These are phyloP conservation scores for Cataglyphis cursor DNA, from an alignment of 2,888 invertebrate genomes.

Conservation along the genomic window DNA sequence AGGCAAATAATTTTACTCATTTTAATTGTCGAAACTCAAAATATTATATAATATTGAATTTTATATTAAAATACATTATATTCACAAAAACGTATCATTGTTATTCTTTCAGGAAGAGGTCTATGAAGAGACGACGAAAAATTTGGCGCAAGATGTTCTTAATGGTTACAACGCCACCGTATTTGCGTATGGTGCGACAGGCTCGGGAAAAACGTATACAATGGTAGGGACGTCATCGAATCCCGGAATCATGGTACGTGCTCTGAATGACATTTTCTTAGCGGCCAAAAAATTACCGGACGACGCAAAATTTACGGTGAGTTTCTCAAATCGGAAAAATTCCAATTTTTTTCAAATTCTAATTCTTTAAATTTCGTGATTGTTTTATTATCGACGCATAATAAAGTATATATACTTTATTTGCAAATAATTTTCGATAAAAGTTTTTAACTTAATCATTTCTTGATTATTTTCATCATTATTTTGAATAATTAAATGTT, in stretches of 20 bases:
- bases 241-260: slow-evolving; percentile 95
- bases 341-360: not conserved
- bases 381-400: not conserved
- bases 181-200: slow-evolving; percentile 98
- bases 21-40: not conserved
- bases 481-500: not conserved
- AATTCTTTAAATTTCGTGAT: not conserved
- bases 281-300: slow-evolving; percentile 85
- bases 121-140: slow-evolving; percentile 94
- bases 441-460: not conserved
- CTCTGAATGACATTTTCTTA: slow-evolving; percentile 94
- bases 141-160: slow-evolving; percentile 94
- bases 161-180: slow-evolving; percentile 97
- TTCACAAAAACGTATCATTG: not conserved
- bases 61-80: not conserved
- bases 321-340: not conserved
- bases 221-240: slow-evolving; percentile 92
- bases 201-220: slow-evolving; percentile 96
- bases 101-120: slow-evolving; percentile 90
- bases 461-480: not conserved
- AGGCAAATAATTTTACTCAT: slow-evolving; percentile 88
- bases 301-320: slow-evolving; percentile 88
- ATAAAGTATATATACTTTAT: not conserved
- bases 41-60: too few species aligned
- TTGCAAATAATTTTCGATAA: not conserved